Percentiles rank a stretch among this genome's conserved stretches.
Conservation (phyloP, 1,140 invertebrate genomes). For the Maniola jurtina region DNA sequence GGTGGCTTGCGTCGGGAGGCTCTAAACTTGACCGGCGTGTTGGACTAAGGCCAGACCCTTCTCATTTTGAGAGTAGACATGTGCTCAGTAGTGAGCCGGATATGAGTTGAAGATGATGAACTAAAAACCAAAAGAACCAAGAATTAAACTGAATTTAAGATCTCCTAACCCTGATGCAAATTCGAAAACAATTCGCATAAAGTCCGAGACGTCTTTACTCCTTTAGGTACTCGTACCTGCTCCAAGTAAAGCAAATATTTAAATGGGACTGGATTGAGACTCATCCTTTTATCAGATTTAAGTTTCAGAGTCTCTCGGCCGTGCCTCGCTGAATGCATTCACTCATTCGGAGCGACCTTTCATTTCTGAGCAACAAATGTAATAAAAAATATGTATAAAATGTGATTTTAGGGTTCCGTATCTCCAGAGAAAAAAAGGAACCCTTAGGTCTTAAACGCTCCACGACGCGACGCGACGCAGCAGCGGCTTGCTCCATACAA, state of each 20-base stretch:
- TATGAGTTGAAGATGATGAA: no score
- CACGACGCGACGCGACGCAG: no score
- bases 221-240: neutral
- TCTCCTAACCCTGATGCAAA: neutral
- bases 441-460: no score
- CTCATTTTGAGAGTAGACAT: no score
- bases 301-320: neutral
- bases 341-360: neutral
- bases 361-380: neutral
- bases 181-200: constrained; percentile 1
- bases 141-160: constrained; percentile 3
- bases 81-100: no score
- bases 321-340: neutral
- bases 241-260: constrained; percentile 2
- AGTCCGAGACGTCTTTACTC: neutral
- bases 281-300: constrained; percentile 10
- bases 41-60: no score
- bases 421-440: no score
- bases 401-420: no score
- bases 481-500: no score
- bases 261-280: neutral
- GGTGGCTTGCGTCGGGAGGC: no score
- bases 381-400: neutral
- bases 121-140: neutral
- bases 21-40: no score